These are phyloP conservation scores for Parapristionchus giblindavisi DNA, from an alignment of 2,888 invertebrate species.

Conservation along the genomic window DNA sequence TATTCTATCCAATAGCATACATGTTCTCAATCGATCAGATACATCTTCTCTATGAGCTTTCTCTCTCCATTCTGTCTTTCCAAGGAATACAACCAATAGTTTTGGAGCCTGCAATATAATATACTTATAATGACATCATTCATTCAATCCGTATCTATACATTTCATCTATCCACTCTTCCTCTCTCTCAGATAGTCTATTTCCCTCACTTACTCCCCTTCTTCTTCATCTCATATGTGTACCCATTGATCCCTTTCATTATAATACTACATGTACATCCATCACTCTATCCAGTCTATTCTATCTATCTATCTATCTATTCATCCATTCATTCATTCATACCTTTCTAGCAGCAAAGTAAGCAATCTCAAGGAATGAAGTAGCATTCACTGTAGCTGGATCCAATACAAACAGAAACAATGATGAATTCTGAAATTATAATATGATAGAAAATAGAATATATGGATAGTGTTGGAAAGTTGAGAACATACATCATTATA, in stretches of 20 bases:
- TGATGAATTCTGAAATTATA: slow-evolving; percentile 62
- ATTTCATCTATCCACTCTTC: no score
- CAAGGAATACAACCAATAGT: slow-evolving; percentile 58
- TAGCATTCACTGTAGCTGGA: slow-evolving; percentile 68
- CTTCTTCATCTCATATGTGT: no score
- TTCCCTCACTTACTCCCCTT: no score
- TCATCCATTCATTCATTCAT: not conserved
- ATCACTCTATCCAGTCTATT: not conserved
- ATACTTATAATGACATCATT: not conserved
- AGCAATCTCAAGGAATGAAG: slow-evolving; percentile 68
- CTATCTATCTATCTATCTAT: no score
- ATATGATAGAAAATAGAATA: not conserved
- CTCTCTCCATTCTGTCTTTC: slow-evolving; percentile 65
- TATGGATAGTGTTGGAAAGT: no score
- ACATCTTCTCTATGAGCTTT: slow-evolving; percentile 66
- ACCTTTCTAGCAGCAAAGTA: slow-evolving; percentile 67
- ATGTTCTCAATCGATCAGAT: slow-evolving; percentile 65
- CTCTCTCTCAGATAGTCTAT: no score
- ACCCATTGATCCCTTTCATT: not conserved
- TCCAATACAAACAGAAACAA: slow-evolving; percentile 69
- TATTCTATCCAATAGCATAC: slow-evolving; percentile 65
- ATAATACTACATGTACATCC: not conserved
- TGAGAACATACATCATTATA: no score
- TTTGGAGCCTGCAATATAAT: slow-evolving; percentile 42
- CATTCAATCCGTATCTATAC: no score